A percentile compares a stretch with the other conserved stretches of the same genome.
phyloP scores from a whole-genome alignment of 53 echinoderm and acorn worm species.

The Apostichopus leukothele region DNA sequence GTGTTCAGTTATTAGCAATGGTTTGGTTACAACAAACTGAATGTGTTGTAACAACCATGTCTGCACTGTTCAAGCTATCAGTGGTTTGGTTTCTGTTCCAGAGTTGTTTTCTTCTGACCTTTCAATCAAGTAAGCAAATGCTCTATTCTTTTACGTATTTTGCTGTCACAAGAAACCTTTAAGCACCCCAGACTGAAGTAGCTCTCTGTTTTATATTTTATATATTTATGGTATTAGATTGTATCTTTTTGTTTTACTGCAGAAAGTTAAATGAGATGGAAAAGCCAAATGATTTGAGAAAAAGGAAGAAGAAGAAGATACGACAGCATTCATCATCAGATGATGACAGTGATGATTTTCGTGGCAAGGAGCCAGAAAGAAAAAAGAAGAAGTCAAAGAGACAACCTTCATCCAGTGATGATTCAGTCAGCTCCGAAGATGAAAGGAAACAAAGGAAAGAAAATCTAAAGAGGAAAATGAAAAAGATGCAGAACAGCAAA shows the following conservation, averaged over 20 bases:
- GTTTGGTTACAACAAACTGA: too few relatives aligned
- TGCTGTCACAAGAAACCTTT: too few relatives aligned
- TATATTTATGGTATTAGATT: too few relatives aligned
- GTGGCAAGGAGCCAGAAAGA: slow-evolving; percentile 22
- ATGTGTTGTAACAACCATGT: too few relatives aligned
- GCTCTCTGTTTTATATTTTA: too few relatives aligned
- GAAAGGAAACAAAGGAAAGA: slow-evolving; percentile 33
- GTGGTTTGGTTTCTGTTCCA: too few relatives aligned
- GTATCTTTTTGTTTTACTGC: slow-evolving; percentile 1
- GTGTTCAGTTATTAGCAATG: too few relatives aligned
- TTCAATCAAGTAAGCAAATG: too few relatives aligned
- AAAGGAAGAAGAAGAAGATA: slow-evolving; percentile 59
- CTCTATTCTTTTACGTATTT: too few relatives aligned
- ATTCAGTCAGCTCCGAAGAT: slow-evolving; percentile 11
- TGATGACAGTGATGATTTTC: slow-evolving; percentile 44
- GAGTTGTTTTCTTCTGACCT: too few relatives aligned
- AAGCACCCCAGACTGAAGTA: too few relatives aligned
- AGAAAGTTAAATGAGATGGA: slow-evolving; percentile 92
- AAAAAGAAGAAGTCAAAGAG: slow-evolving; percentile 36
- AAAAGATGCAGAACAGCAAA: slow-evolving; percentile 34
- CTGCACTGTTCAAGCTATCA: too few relatives aligned
- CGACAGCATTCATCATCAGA: slow-evolving; percentile 29
- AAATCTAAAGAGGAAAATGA: slow-evolving; percentile 44
- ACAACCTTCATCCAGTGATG: slow-evolving; percentile 33
- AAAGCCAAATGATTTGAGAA: slow-evolving; percentile 59